phyloP scores from a whole-genome alignment of 2,113 vertebrate genomes.

The Marmota flaviventris region DNA sequence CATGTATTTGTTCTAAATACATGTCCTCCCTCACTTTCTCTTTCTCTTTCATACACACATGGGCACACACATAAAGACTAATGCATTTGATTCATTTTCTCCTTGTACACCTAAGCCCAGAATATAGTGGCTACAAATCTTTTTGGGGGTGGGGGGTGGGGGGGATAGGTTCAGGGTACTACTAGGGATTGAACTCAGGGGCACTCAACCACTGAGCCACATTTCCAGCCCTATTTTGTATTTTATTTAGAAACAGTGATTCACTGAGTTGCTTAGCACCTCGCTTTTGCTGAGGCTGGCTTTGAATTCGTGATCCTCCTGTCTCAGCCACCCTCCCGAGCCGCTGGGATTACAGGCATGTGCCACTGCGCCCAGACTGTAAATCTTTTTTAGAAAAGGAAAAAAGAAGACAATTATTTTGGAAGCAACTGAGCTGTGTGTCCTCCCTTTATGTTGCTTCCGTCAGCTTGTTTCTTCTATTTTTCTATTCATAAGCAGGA shows the following conservation, averaged over 20 bases:
- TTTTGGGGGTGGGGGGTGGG: too few species aligned
- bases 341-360: too few species aligned
- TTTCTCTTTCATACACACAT: neutral
- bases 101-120: neutral
- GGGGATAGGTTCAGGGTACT: too few species aligned
- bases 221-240: too few species aligned
- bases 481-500: conserved; percentile 18
- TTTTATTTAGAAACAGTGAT: too few species aligned
- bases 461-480: neutral
- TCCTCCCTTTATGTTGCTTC: neutral
- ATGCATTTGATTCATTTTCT: neutral
- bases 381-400: neutral
- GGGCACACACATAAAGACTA: neutral
- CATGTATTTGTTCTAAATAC: neutral
- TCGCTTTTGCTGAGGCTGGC: too few species aligned
- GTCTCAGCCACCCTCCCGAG: too few species aligned
- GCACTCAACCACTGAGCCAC: too few species aligned
- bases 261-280: too few species aligned
- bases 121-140: neutral
- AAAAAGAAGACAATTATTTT: neutral
- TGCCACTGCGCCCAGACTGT: neutral
- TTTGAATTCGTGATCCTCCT: too few species aligned
- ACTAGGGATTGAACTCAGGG: too few species aligned
- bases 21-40: neutral
- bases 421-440: neutral